Conservation (phyloP, 2,888 invertebrate genomes). For the Chaetogeoica ovagalla region DNA sequence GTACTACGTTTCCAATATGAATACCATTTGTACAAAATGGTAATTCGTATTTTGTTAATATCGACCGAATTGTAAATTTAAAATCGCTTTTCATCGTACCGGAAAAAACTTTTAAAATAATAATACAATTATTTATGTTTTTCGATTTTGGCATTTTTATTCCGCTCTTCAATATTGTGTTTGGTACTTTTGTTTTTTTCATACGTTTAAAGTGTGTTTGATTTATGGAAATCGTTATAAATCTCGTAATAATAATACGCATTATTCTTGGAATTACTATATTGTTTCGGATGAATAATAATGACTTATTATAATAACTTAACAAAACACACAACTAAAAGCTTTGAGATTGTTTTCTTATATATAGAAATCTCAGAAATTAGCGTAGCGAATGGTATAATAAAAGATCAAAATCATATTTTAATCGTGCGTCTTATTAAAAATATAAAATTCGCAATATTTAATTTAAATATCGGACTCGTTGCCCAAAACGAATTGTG, state of each 20-base stretch:
- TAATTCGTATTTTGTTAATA: too few species aligned
- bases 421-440: too few species aligned
- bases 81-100: neutral
- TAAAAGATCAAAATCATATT: neutral
- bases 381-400: neutral
- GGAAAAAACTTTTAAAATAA: neutral
- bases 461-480: neutral
- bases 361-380: neutral
- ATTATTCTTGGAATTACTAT: neutral
- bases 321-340: neutral
- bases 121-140: neutral
- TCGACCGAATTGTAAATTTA: too few species aligned
- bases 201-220: neutral
- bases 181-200: neutral
- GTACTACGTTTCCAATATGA: too few species aligned
- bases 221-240: constrained; percentile 15
- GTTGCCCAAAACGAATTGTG: neutral
- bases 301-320: neutral
- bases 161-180: too few species aligned
- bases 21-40: neutral
- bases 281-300: neutral
- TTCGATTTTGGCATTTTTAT: neutral
- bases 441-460: too few species aligned
- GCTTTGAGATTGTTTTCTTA: neutral
- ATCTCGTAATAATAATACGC: constrained; percentile 9